These are phyloP conservation scores for Luscinia luscinia DNA, from an alignment of 2,797 vertebrate species.

Conservation along the genomic window DNA sequence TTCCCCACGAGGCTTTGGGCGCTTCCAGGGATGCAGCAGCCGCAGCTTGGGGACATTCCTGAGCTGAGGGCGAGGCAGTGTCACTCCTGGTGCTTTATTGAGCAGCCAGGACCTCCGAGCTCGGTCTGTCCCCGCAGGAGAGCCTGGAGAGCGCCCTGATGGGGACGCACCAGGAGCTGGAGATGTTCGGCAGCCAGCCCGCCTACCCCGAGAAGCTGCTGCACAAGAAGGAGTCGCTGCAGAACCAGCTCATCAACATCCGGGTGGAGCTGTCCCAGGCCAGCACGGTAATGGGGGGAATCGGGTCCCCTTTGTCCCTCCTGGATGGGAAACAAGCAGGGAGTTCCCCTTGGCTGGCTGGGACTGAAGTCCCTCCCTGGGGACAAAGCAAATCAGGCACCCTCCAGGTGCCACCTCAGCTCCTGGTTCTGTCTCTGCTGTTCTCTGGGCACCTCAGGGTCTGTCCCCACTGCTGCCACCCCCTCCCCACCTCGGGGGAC, in stretches of 20 bases:
- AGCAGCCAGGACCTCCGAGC: background rate
- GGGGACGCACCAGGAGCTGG: conserved; percentile 94
- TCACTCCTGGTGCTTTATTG: fast-evolving
- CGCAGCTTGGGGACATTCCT: background rate
- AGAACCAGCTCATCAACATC: conserved; percentile 96
- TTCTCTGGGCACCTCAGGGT: fast-evolving
- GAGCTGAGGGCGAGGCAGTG: background rate
- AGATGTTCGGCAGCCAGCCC: conserved; percentile 88
- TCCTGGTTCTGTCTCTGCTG: background rate
- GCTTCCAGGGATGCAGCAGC: fast-evolving
- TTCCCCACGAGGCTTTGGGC: background rate
- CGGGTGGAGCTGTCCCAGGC: conserved; percentile 94
- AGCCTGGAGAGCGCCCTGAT: conserved; percentile 92
- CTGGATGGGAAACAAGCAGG: fast-evolving
- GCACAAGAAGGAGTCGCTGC: conserved; percentile 92
- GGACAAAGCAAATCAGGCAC: background rate
- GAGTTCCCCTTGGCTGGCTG: background rate
- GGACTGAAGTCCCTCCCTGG: background rate
- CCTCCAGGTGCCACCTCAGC: fast-evolving
- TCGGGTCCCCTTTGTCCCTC: background rate
- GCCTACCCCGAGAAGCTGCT: conserved; percentile 87
- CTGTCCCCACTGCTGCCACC: background rate
- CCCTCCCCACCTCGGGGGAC: fast-evolving
- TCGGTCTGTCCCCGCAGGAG: conserved; percentile 76
- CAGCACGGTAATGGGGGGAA: conserved; percentile 82